Evolutionary conservation across 64 coral and sea anemone genomes (phyloP), one percentile per base, ranked within the genome.

Genomic region (Pocillopora verrucosa): DNA sequence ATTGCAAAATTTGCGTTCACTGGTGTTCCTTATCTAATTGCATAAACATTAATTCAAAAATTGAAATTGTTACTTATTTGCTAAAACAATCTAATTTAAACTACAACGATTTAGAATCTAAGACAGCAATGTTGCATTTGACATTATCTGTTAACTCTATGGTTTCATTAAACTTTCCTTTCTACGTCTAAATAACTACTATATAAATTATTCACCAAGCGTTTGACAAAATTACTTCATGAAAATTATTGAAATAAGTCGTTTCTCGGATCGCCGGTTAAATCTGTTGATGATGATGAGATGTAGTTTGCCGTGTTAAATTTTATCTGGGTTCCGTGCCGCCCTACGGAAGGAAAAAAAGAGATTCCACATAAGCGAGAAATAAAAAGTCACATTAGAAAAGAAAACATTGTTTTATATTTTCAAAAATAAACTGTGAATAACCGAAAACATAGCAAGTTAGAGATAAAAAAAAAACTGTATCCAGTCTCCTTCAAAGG

Each of bases 261-360:
- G 67, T 24, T 70, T 11, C 67, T 26, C 25, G 67, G 67, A 22
- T 70, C 67, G 19, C 25, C 25, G 22, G n/a, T 70, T 70, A 20
- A 22, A 25, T 70, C 25, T 70, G 20, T 67, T 16, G 64, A 20
- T 67, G 64, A 20, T 24, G n/a, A 24, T 24, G 22, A 25, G 67
- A 70, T 70, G 10, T 26, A 30, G 22, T 70, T n/a, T 70, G 67
- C 26, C 25, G 11, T 10, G 51, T 80, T 80, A 80, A 80, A 80
- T 80, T 57, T 80, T 80, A 20, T 80, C 77, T 1, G 77, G 77
- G 16, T 80, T 80, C 77, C 60, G 59, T 80, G 77, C 56, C 11
- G 77, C 58, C 77, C 77, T 80, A 30, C 58, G 38, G n/a, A 70
- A 70, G 20, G 20, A 70, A 2, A 11, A 79, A 79, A 59, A 79